These are phyloP conservation scores for Nixonia krombeini DNA, from an alignment of 1,140 invertebrate genomes.

Conservation along the genomic window DNA sequence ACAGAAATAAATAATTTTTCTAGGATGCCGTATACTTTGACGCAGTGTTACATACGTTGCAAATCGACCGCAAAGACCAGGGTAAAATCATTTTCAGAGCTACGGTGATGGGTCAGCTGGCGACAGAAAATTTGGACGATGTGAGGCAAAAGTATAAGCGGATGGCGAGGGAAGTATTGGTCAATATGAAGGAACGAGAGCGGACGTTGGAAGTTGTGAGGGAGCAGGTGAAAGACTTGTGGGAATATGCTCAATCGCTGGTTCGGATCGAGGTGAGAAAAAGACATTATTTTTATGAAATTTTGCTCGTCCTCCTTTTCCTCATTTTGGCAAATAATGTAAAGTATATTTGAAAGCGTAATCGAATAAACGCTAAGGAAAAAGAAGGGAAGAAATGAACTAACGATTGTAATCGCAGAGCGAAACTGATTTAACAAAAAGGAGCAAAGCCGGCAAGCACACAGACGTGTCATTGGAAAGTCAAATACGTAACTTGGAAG, in stretches of 20 bases:
- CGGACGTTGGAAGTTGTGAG: constrained; percentile 70
- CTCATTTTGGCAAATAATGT: too few relatives aligned
- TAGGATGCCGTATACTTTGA: constrained; percentile 77
- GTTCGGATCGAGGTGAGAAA: constrained; percentile 76
- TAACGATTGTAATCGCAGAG: constrained; percentile 51
- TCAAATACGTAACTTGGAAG: constrained; percentile 66
- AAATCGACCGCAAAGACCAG: constrained; percentile 73
- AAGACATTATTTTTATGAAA: constrained; percentile 2
- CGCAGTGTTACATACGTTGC: constrained; percentile 72
- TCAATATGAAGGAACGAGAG: constrained; percentile 75
- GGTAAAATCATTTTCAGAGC: constrained; percentile 74
- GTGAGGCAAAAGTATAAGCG: constrained; percentile 73
- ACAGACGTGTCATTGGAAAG: constrained; percentile 68
- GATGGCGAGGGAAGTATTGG: constrained; percentile 73
- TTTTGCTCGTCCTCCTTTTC: too few relatives aligned
- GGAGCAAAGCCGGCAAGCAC: constrained; percentile 38
- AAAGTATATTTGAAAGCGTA: not conserved
- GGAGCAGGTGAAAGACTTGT: constrained; percentile 72
- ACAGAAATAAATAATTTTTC: constrained; percentile 20
- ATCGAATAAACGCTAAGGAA: not conserved
- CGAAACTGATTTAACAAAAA: constrained; percentile 64
- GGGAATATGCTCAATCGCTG: constrained; percentile 73
- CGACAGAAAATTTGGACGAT: constrained; percentile 76
- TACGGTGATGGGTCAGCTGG: constrained; percentile 76
- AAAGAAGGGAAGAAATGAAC: not conserved